Percentiles rank a stretch among this genome's conserved stretches.
phyloP scores from a whole-genome alignment of 2,797 vertebrate genomes.

The Danio tinwini region DNA sequence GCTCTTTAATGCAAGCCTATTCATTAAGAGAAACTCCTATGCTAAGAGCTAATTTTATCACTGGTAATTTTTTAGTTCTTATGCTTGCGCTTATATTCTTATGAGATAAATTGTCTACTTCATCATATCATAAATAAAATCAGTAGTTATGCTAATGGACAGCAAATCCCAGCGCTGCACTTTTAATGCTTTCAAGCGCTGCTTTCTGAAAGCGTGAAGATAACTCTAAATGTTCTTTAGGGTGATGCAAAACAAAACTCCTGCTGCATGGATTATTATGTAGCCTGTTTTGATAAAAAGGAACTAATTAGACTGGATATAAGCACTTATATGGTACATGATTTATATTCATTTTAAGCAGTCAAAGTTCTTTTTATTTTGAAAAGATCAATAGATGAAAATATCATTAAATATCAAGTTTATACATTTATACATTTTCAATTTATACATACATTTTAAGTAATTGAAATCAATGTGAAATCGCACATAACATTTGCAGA shows the following conservation, averaged over 20 bases:
- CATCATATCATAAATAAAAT: constrained; percentile 43
- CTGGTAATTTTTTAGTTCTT: constrained; percentile 18
- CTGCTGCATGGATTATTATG: not conserved
- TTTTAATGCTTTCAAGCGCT: not conserved
- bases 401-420: no score
- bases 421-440: no score
- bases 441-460: no score
- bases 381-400: no score
- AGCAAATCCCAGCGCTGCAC: constrained; percentile 25
- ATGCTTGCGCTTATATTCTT: constrained; percentile 13
- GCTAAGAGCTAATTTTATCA: constrained; percentile 39
- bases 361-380: no score
- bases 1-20: not conserved
- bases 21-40: constrained; percentile 29
- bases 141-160: constrained; percentile 40
- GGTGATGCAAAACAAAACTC: not conserved
- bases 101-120: constrained; percentile 37
- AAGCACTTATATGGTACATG: no score
- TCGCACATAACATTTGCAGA: no score
- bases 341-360: no score
- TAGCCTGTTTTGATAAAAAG: not conserved
- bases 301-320: not conserved
- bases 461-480: no score
- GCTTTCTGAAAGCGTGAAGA: constrained; percentile 18
- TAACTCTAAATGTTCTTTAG: not conserved